phyloP scores from a whole-genome alignment of 2,888 invertebrate species.

The Melanophora roralis region DNA sequence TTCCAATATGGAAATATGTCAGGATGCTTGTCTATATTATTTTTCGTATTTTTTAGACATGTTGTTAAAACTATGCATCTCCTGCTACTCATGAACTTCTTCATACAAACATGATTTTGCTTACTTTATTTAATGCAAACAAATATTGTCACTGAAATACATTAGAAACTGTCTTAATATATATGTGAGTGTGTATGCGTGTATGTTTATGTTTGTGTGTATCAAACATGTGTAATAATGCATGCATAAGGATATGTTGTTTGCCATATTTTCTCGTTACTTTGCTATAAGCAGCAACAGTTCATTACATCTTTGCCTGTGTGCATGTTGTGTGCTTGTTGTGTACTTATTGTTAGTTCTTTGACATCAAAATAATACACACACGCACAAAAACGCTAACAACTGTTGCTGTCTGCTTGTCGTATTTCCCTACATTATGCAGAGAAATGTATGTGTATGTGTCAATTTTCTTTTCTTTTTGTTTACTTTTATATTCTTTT shows the following conservation, averaged over 20 bases:
- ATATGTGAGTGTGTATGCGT: neutral
- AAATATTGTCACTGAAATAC: neutral
- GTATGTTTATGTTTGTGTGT: too few species aligned
- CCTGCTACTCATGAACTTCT: conserved; percentile 29
- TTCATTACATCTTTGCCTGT: neutral
- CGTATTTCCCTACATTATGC: neutral
- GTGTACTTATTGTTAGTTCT: neutral
- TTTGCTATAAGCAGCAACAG: conserved; percentile 44
- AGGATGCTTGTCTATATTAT: neutral
- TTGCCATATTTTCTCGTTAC: conserved; percentile 3
- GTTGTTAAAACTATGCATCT: conserved; percentile 8
- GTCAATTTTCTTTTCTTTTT: neutral
- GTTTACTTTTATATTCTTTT: neutral
- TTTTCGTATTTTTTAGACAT: conserved; percentile 25
- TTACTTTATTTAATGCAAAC: neutral
- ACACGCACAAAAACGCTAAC: conserved; percentile 24
- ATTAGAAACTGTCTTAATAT: neutral
- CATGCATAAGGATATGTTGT: conserved; percentile 24
- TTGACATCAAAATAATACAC: conserved; percentile 2
- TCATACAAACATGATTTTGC: neutral
- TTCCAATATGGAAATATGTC: neutral
- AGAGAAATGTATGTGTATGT: neutral
- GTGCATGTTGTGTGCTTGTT: neutral
- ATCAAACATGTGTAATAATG: too few species aligned
- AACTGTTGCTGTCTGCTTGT: conserved; percentile 53